These are phyloP conservation scores for Adineta ricciae DNA, from an alignment of 2,888 invertebrate species.

Conservation along the genomic window DNA sequence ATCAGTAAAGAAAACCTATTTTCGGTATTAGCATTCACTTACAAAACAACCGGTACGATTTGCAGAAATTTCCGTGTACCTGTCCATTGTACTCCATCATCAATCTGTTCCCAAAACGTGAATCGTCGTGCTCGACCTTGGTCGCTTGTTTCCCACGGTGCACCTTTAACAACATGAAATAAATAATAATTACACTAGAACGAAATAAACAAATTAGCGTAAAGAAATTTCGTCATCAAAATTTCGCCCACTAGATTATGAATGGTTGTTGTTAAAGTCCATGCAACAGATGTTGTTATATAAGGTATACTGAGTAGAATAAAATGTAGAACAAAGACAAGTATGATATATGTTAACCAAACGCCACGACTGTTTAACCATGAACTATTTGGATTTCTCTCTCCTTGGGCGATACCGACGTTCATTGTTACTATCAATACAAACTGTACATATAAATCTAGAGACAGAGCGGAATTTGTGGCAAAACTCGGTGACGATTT, in stretches of 20 bases:
- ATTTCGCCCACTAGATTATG: constrained; percentile 52
- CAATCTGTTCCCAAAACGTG: constrained; percentile 65
- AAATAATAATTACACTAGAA: constrained; percentile 28
- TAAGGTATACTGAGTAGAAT: constrained; percentile 56
- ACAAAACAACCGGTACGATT: constrained; percentile 60
- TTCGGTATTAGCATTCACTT: constrained; percentile 43
- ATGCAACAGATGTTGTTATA: constrained; percentile 58
- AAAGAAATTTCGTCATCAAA: not conserved
- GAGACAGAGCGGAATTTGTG: not conserved
- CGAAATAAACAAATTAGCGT: not conserved
- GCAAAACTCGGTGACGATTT: too few species aligned
- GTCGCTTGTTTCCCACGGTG: constrained; percentile 61
- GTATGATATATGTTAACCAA: constrained; percentile 59
- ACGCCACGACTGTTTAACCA: constrained; percentile 58
- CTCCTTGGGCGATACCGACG: constrained; percentile 33
- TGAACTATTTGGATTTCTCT: constrained; percentile 57
- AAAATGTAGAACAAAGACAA: constrained; percentile 58
- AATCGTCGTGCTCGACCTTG: constrained; percentile 57
- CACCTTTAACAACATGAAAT: constrained; percentile 59
- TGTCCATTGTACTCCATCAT: constrained; percentile 61
- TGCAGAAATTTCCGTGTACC: constrained; percentile 62
- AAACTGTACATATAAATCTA: not conserved
- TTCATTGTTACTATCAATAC: constrained; percentile 13
- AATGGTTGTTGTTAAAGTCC: constrained; percentile 61
- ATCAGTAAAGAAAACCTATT: not conserved